A percentile compares a stretch with the other conserved stretches of the same genome.
Evolutionary conservation across 2,888 invertebrate genomes (phyloP).

Genomic region (Euclidia mi): DNA sequence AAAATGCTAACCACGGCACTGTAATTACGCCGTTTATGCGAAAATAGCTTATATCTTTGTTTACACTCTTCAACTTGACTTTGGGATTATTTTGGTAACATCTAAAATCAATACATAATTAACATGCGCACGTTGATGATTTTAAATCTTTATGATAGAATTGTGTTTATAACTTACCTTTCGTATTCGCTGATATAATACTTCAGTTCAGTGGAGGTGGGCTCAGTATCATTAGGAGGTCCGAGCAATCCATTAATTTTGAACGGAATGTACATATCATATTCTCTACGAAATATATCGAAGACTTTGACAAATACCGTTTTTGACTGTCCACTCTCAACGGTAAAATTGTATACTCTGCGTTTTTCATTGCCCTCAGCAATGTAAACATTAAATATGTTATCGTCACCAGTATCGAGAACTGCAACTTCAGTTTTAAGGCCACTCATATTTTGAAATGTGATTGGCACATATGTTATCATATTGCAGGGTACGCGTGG

Average conservation of each 20-base stretch:
- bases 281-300: constrained; percentile 82
- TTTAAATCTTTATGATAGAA: too few species aligned
- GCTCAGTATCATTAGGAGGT: constrained; percentile 77
- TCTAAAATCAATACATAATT: constrained; percentile 59
- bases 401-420: constrained; percentile 75
- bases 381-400: constrained; percentile 77
- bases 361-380: constrained; percentile 77
- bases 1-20: constrained; percentile 80
- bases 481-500: constrained; percentile 82
- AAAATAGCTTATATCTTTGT: constrained; percentile 81
- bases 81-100: constrained; percentile 77
- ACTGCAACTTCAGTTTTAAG: constrained; percentile 72
- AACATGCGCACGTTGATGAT: too few species aligned
- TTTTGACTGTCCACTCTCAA: constrained; percentile 79
- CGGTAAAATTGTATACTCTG: constrained; percentile 67
- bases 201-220: constrained; percentile 72
- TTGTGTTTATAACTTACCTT: constrained; percentile 59
- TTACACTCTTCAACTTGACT: constrained; percentile 73
- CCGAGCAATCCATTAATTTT: constrained; percentile 90
- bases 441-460: constrained; percentile 75
- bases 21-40: constrained; percentile 81
- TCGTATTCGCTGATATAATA: constrained; percentile 75
- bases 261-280: constrained; percentile 90
- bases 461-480: constrained; percentile 79
- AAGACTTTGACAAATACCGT: constrained; percentile 78